These are phyloP conservation scores for Anarhynchus alexandrinus DNA, from an alignment of 2,113 vertebrate genomes.

Conservation along the genomic window DNA sequence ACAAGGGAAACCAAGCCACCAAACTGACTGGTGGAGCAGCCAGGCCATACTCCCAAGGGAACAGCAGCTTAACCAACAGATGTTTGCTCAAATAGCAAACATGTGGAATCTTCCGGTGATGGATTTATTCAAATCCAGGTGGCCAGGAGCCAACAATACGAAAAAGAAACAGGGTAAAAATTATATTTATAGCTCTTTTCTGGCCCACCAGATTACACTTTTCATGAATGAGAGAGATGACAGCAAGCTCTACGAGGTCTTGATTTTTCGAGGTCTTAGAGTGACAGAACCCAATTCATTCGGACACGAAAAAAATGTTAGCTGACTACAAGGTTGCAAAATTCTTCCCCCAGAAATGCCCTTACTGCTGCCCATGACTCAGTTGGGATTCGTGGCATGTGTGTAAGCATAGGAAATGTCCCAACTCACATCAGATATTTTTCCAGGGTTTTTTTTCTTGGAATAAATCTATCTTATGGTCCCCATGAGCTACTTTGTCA, in stretches of 20 bases:
- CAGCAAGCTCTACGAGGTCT: not conserved
- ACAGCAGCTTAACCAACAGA: constrained; percentile 55
- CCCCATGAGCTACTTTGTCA: not conserved
- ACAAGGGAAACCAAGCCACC: constrained; percentile 44
- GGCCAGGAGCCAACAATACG: constrained; percentile 46
- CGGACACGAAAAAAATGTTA: not conserved
- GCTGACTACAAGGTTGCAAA: not conserved
- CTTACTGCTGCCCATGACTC: not conserved
- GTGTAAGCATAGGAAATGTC: not conserved
- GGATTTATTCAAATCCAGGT: constrained; percentile 64
- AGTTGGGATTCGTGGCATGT: not conserved
- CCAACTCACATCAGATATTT: not conserved
- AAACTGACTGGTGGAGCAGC: constrained; percentile 8
- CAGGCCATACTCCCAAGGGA: constrained; percentile 42
- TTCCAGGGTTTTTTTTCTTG: not conserved
- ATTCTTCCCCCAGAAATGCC: not conserved
- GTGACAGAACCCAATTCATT: not conserved
- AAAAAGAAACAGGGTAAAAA: constrained; percentile 17
- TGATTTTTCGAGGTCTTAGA: not conserved
- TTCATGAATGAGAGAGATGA: constrained; percentile 35
- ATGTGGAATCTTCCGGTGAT: constrained; percentile 62
- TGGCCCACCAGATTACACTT: constrained; percentile 24
- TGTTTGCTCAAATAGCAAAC: constrained; percentile 64
- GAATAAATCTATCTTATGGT: not conserved
- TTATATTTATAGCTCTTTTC: constrained; percentile 40